phyloP scores from a whole-genome alignment of 2,113 vertebrate species.

The Oriolus oriolus region DNA sequence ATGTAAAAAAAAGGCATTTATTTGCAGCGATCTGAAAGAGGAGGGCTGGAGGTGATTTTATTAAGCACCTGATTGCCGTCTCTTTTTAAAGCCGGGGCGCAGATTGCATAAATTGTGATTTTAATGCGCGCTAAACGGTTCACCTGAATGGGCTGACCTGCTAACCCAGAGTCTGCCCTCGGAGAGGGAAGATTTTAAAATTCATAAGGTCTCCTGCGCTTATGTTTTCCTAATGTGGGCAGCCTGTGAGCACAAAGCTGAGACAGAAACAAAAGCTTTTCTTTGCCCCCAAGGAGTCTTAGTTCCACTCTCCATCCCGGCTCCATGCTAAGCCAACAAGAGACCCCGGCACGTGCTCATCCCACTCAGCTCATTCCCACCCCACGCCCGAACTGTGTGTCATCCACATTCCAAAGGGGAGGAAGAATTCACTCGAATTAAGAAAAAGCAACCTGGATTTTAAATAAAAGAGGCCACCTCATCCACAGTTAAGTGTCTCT shows the following conservation, averaged over 20 bases:
- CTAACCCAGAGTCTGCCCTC: not conserved
- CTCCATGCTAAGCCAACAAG: rapidly evolving
- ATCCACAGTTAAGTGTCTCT: rapidly evolving
- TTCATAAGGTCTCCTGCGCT: not conserved
- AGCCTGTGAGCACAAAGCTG: not conserved
- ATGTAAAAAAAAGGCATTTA: not conserved
- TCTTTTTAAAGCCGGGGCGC: not conserved
- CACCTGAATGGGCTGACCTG: not conserved
- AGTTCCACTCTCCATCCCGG: not conserved
- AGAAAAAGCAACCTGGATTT: not conserved
- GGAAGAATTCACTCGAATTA: not conserved
- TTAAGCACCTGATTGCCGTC: constrained; percentile 15
- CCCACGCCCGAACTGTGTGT: rapidly evolving
- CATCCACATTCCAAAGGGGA: not conserved
- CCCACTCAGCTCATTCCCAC: not conserved
- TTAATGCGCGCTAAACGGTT: not conserved
- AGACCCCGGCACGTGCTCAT: rapidly evolving
- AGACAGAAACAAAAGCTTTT: not conserved
- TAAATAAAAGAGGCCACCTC: not conserved
- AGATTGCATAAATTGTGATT: constrained; percentile 4
- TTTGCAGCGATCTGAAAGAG: not conserved
- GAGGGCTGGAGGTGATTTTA: constrained; percentile 5
- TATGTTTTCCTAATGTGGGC: not conserved
- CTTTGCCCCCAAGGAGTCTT: not conserved
- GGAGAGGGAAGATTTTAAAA: not conserved